Conservation (phyloP, 2,888 invertebrate species). For the Acleris literana region DNA sequence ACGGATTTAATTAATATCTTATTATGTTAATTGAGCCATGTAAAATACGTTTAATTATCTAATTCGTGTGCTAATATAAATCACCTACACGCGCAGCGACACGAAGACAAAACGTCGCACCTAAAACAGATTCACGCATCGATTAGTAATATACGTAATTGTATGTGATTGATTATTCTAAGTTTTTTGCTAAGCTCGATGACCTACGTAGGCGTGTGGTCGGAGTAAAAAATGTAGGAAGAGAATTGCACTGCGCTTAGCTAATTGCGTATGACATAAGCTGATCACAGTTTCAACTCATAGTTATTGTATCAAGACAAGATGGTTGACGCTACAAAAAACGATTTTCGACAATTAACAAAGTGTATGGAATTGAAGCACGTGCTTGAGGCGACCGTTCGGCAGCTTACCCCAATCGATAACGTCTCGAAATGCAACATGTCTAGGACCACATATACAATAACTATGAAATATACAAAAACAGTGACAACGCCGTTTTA, state of each 20-base stretch:
- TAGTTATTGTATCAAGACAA: too few species aligned
- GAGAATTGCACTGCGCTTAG: conserved; percentile 16
- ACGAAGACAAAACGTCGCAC: conserved; percentile 29
- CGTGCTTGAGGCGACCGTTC: too few species aligned
- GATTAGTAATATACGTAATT: conserved; percentile 23
- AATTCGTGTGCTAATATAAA: conserved; percentile 18
- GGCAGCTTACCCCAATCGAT: too few species aligned
- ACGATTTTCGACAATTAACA: too few species aligned
- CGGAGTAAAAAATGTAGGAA: conserved; percentile 45
- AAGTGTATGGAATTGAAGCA: too few species aligned
- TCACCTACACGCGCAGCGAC: conserved; percentile 13
- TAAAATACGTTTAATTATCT: conserved; percentile 23
- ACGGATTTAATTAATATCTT: conserved; percentile 25
- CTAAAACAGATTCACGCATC: conserved; percentile 19
- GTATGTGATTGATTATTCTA: conserved; percentile 56
- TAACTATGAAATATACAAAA: too few species aligned
- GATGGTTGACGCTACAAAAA: too few species aligned
- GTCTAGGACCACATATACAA: too few species aligned
- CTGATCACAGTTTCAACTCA: too few species aligned
- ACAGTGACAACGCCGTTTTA: too few species aligned
- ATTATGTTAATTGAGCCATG: conserved; percentile 27
- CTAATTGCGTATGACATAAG: conserved; percentile 26
- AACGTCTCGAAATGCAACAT: too few species aligned
- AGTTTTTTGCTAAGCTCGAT: conserved; percentile 48
- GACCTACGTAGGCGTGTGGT: conserved; percentile 52